Percentiles rank a stretch among this genome's conserved stretches.
Evolutionary conservation across 2,888 invertebrate genomes (phyloP).

Genomic region (Dryococelus australis): DNA sequence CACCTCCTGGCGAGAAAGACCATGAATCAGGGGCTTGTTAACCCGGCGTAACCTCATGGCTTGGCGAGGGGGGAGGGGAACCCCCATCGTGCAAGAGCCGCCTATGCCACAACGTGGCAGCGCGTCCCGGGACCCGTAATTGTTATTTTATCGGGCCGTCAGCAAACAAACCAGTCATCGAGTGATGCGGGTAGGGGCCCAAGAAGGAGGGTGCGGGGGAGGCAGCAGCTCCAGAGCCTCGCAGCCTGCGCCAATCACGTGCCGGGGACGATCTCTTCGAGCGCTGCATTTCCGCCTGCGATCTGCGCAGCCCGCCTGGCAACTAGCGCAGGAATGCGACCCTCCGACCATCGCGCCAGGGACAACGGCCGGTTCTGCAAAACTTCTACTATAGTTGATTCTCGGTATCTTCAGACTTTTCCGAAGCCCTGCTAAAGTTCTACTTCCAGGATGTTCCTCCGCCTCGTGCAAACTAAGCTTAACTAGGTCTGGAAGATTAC

Average conservation of each 20-base stretch:
- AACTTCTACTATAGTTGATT: too few species aligned
- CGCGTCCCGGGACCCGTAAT: background rate
- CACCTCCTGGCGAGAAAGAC: conserved; percentile 39
- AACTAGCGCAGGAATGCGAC: too few species aligned
- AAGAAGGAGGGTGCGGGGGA: background rate
- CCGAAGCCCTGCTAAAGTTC: too few species aligned
- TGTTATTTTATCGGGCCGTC: conserved; percentile 30
- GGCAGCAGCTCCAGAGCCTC: background rate
- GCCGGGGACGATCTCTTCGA: background rate
- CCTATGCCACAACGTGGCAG: background rate
- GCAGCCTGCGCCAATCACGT: background rate
- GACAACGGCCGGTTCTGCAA: too few species aligned
- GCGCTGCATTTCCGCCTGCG: too few species aligned
- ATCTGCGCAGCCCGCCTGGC: too few species aligned
- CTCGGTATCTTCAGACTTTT: too few species aligned
- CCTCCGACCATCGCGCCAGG: too few species aligned
- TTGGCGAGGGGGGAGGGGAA: background rate
- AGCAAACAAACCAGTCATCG: conserved; percentile 10
- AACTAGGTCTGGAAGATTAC: too few species aligned
- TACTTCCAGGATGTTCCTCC: too few species aligned
- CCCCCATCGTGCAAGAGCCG: background rate
- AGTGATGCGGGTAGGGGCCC: background rate
- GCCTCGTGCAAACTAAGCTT: too few species aligned
- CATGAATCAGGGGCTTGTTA: conserved; percentile 46
- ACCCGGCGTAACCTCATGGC: conserved; percentile 40